Base-by-base conservation (phyloP, 2,888 invertebrate genomes). In the Lathronympha strigana region DNA sequence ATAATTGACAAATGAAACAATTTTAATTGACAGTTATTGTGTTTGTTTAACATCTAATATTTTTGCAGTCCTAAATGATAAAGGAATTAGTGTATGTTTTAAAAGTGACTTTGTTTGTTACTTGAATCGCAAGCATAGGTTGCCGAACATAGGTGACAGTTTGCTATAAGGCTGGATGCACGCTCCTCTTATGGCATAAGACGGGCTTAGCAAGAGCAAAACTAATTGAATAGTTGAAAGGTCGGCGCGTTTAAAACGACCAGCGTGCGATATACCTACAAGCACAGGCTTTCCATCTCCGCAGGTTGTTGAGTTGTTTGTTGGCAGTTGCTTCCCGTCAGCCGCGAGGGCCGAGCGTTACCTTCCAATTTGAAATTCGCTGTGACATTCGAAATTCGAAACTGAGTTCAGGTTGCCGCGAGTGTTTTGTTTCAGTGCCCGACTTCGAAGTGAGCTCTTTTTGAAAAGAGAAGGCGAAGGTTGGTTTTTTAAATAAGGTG, bases 261-360 rank as follows among this genome's bases (percentile, higher is more conserved):
- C 17, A 23, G 8, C 38, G 25, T 1, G 1, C 11, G 21, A 21
- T 19, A 36, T 19, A 23, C 19, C 21, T 25, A 47, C 11, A 47
- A 8, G 23, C 23, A 13, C 23, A 38, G n/a, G 54, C 36, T 21
- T 64, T 45, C 50, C 51, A 40, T 33, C 40, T 50, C 71, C 75
- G 74, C 71, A 11, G 13, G 58, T 33, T 49, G 72, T 69, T 70
- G 63, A 61, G 66, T 63, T n/a, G n/a, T n/a, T n/a, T n/a, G n/a
- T n/a, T n/a, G n/a, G n/a, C 73, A 81, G 81, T 82, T 69, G 69
- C 68, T 68, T 70, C 70, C 70, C 67, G 70, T 69, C 71, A 70
- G 74, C 67, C 67, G 70, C 55, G 68, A 51, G 57, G 69, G 67
- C 38, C 62, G 68, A 69, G 58, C 73, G 78, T 67, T 23, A 63